Conservation (phyloP, 1,140 invertebrate species). For the Latrodectus geometricus region DNA sequence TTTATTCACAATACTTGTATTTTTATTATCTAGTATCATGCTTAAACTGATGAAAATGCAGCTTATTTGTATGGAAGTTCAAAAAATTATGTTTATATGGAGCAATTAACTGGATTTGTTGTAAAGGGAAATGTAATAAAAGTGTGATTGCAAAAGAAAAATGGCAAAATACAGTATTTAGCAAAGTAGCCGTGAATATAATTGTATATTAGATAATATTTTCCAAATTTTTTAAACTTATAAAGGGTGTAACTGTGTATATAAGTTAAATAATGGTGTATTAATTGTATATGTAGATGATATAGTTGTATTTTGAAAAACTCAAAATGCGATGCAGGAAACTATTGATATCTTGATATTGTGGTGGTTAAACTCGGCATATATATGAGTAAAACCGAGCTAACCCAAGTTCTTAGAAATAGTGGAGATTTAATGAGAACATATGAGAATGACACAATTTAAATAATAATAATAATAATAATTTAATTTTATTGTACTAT, state of each 20-base stretch:
- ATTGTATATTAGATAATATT: not conserved
- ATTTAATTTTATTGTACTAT: too few species aligned
- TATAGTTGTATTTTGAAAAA: conserved; percentile 34
- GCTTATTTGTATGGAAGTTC: conserved; percentile 69
- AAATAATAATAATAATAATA: too few species aligned
- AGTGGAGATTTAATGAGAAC: too few species aligned
- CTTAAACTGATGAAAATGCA: conserved; percentile 65
- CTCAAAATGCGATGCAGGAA: not conserved
- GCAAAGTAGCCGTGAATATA: not conserved
- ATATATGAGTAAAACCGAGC: too few species aligned
- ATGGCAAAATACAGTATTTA: conserved; percentile 14
- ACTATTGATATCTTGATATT: not conserved
- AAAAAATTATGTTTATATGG: conserved; percentile 64
- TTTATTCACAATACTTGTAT: conserved; percentile 62
- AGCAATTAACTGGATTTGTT: conserved; percentile 68
- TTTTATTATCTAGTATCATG: conserved; percentile 45
- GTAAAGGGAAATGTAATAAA: too few species aligned
- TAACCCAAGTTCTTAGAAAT: too few species aligned
- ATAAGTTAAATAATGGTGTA: not conserved
- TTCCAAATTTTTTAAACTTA: not conserved
- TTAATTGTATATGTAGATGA: conserved; percentile 53
- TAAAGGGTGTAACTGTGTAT: conserved; percentile 7
- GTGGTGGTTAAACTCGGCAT: too few species aligned
- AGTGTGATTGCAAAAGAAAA: not conserved
- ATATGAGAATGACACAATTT: too few species aligned